These are phyloP conservation scores for Melipona bicolor DNA, from an alignment of 2,888 invertebrate species.

Conservation along the genomic window DNA sequence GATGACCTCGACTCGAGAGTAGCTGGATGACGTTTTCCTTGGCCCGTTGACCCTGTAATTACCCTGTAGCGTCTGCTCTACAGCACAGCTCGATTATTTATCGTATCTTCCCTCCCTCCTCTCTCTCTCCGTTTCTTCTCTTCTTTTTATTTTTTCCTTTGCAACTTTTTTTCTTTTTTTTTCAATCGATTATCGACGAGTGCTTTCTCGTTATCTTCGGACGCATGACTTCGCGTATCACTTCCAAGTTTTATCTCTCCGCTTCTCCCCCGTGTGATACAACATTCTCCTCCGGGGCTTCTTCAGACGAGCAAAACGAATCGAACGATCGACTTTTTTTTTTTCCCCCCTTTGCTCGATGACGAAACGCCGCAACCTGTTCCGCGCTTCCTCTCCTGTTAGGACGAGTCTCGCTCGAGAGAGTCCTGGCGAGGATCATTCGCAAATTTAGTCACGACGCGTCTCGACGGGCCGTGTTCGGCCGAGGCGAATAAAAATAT, in stretches of 20 bases:
- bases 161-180: conserved; percentile 12
- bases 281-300: not conserved
- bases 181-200: conserved; percentile 39
- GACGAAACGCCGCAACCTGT: not conserved
- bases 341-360: conserved; percentile 2
- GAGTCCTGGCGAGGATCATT: conserved; percentile 32
- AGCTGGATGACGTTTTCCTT: conserved; percentile 73
- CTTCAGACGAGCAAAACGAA: not conserved
- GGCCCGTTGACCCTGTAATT: conserved; percentile 74
- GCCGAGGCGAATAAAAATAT: conserved; percentile 67
- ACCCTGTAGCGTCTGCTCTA: conserved; percentile 64
- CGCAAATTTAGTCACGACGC: conserved; percentile 35
- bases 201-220: conserved; percentile 14
- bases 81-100: conserved; percentile 59
- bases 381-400: not conserved
- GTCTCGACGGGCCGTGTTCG: conserved; percentile 27
- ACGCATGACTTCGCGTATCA: not conserved
- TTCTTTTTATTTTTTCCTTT: not conserved
- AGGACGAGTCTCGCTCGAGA: not conserved
- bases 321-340: not conserved
- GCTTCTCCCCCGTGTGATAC: not conserved
- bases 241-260: not conserved
- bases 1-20: conserved; percentile 70
- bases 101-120: conserved; percentile 37
- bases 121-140: not conserved